Conservation (phyloP, 2,888 invertebrate species). For the Lochmaea capreae region DNA sequence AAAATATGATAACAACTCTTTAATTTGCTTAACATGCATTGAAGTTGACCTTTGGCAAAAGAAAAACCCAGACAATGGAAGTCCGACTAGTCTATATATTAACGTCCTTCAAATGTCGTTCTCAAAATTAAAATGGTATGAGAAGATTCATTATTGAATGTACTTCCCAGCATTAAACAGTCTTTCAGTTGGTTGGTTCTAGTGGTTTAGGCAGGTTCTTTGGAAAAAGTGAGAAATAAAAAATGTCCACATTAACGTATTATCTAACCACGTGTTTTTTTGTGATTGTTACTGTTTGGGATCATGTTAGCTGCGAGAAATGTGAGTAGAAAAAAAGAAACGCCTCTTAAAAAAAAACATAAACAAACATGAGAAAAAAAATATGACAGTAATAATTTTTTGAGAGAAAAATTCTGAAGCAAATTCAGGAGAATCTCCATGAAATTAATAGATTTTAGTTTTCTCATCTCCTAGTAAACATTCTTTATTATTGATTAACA, state of each 20-base stretch:
- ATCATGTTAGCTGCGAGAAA: conserved; percentile 42
- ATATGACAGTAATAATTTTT: background rate
- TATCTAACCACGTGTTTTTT: conserved; percentile 14
- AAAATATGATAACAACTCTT: background rate
- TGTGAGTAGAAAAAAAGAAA: conserved; percentile 47
- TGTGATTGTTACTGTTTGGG: conserved; percentile 15
- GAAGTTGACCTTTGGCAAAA: conserved; percentile 23
- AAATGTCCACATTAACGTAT: conserved; percentile 5
- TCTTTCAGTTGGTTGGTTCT: conserved; percentile 31
- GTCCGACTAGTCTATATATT: conserved; percentile 36
- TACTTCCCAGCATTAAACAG: conserved; percentile 13
- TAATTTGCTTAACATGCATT: background rate
- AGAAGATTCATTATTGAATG: conserved; percentile 26
- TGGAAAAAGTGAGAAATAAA: background rate
- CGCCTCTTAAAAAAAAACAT: background rate
- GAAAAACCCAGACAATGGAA: conserved; percentile 41
- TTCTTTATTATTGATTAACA: too few species aligned
- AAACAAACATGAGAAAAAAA: background rate
- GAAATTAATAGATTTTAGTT: too few species aligned
- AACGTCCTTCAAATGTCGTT: conserved; percentile 34
- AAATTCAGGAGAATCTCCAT: too few species aligned
- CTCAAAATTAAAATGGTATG: conserved; percentile 23
- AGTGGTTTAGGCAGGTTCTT: conserved; percentile 31
- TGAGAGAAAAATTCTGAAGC: too few species aligned
- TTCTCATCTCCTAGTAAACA: too few species aligned